phyloP scores from a whole-genome alignment of 2,888 invertebrate genomes.

The Acanthoscelides obtectus region DNA sequence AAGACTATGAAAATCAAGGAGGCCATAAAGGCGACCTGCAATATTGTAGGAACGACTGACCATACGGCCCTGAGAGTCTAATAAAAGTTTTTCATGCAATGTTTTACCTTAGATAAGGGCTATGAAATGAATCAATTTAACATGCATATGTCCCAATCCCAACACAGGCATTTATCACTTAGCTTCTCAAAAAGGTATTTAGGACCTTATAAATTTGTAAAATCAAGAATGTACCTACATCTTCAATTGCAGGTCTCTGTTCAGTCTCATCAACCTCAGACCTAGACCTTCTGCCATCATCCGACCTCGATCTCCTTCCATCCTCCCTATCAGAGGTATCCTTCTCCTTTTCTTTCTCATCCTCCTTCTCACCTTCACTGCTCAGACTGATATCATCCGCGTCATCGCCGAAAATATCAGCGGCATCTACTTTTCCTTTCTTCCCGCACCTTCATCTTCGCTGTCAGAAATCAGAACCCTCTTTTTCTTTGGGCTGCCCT shows the following conservation, averaged over 20 bases:
- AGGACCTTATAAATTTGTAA: no score
- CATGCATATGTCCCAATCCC: no score
- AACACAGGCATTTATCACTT: no score
- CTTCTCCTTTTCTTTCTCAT: conserved; percentile 41
- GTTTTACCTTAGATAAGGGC: no score
- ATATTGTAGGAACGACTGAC: no score
- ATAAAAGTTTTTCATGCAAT: no score
- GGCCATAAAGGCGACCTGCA: no score
- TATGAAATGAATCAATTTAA: no score
- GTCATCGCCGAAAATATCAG: conserved; percentile 89
- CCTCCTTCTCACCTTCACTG: conserved; percentile 70
- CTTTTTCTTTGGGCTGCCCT: conserved; percentile 44
- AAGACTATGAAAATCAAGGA: no score
- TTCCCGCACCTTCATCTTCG: conserved; percentile 51
- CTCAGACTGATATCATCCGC: conserved; percentile 78
- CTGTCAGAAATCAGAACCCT: conserved; percentile 63
- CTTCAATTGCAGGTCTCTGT: conserved; percentile 25
- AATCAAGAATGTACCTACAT: conserved; percentile 27
- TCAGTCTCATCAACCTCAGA: conserved; percentile 26
- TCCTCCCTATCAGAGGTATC: conserved; percentile 36
- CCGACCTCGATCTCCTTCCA: conserved; percentile 34
- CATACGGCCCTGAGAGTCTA: no score
- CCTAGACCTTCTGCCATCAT: conserved; percentile 32
- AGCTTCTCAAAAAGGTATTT: no score
- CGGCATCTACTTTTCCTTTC: conserved; percentile 58